These are phyloP conservation scores for Phanerotoma sp. DNA, from an alignment of 2,888 invertebrate genomes.

Conservation along the genomic window DNA sequence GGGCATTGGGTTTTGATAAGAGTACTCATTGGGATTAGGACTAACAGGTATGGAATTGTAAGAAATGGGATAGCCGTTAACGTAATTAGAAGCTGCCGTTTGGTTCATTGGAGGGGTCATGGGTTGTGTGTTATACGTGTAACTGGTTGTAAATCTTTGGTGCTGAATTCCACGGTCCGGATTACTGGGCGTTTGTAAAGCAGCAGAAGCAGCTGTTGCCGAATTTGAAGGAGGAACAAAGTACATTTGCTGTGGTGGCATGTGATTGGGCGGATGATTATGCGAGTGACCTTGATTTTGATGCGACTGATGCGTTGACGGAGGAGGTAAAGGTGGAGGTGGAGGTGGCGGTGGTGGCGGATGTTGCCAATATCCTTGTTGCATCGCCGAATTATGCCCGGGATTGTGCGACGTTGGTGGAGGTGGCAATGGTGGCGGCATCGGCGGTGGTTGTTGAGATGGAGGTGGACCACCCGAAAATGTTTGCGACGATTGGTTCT, in stretches of 20 bases:
- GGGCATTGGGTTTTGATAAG: constrained; percentile 52
- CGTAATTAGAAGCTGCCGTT: constrained; percentile 50
- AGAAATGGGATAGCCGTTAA: constrained; percentile 49
- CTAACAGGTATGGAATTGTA: constrained; percentile 52
- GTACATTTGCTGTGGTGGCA: constrained; percentile 54
- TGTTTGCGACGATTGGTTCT: constrained; percentile 44
- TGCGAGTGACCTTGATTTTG: neutral
- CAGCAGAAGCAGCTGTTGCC: too few species aligned
- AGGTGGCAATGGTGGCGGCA: constrained; percentile 32
- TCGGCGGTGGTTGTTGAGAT: constrained; percentile 38
- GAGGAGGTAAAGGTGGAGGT: constrained; percentile 40
- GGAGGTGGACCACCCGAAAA: constrained; percentile 46
- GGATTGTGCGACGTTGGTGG: constrained; percentile 40
- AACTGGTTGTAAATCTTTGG: constrained; percentile 48
- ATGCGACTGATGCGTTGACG: constrained; percentile 27
- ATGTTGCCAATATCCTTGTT: constrained; percentile 52
- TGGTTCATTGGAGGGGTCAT: constrained; percentile 53
- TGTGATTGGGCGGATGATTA: constrained; percentile 9
- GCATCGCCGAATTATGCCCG: constrained; percentile 41
- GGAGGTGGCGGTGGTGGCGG: constrained; percentile 36
- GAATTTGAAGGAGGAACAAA: constrained; percentile 51
- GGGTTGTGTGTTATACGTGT: constrained; percentile 50
- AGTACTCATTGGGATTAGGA: constrained; percentile 47
- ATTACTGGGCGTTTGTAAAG: constrained; percentile 48
- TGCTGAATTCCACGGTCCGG: constrained; percentile 40